Conservation (phyloP, 2,888 invertebrate genomes). For the Eilema depressum region DNA sequence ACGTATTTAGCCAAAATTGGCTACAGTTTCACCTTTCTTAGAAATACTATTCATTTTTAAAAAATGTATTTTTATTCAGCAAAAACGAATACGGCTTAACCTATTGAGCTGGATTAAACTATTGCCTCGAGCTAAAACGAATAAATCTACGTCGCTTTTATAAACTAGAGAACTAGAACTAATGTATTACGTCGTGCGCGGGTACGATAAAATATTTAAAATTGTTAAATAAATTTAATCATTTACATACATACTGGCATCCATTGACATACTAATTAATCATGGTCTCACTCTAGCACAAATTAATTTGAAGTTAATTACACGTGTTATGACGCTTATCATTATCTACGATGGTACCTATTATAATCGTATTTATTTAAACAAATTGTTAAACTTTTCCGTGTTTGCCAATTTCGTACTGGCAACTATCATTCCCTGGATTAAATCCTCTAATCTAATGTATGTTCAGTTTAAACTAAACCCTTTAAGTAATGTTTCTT, state of each 20-base stretch:
- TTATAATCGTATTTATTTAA: background rate
- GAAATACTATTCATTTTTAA: conserved; percentile 12
- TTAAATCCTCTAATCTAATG: background rate
- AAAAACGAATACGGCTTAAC: background rate
- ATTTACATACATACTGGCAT: conserved; percentile 1
- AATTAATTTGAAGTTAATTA: background rate
- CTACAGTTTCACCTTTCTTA: conserved; percentile 33
- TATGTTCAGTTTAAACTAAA: background rate
- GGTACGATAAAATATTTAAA: background rate
- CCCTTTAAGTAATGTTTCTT: background rate
- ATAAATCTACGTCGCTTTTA: no score
- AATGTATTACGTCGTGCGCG: background rate
- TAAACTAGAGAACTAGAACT: background rate
- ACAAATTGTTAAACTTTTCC: background rate
- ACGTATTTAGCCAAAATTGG: conserved; percentile 35
- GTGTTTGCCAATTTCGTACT: background rate
- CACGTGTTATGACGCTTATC: background rate
- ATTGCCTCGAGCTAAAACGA: no score
- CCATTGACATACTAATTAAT: background rate
- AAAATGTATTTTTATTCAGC: background rate
- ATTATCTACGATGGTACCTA: background rate
- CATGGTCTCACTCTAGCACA: background rate
- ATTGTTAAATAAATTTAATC: background rate
- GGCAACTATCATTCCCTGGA: background rate
- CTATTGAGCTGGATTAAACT: background rate